phyloP scores from a whole-genome alignment of 2,113 vertebrate genomes.

The Daubentonia madagascariensis region DNA sequence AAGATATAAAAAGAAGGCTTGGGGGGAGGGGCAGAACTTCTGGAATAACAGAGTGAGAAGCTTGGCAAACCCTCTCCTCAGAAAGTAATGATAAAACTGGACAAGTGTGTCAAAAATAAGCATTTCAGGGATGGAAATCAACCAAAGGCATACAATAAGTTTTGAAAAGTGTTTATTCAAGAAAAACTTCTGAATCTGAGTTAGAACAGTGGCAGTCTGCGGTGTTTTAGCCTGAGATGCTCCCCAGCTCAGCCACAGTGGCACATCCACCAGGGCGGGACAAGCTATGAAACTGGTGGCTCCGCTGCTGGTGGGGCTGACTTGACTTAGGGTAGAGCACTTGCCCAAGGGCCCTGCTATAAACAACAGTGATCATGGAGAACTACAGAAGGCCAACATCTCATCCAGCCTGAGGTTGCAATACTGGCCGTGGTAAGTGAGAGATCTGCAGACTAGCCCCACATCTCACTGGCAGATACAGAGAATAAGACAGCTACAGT shows the following conservation, averaged over 20 bases:
- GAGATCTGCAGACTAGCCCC: background rate
- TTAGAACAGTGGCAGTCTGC: background rate
- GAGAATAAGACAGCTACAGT: background rate
- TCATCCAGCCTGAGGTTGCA: background rate
- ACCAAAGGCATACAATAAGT: background rate
- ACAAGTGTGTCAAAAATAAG: constrained; percentile 22
- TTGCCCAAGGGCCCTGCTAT: background rate
- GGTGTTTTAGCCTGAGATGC: background rate
- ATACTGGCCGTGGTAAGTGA: background rate
- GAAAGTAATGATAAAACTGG: constrained; percentile 29
- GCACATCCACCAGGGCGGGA: background rate
- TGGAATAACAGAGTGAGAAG: background rate
- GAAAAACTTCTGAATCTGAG: background rate
- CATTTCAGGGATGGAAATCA: background rate
- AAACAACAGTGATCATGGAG: background rate
- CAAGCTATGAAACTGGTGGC: background rate
- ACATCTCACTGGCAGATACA: background rate
- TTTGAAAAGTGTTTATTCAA: background rate
- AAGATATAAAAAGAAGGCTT: background rate
- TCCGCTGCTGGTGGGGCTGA: background rate
- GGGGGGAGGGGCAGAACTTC: background rate
- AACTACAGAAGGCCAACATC: background rate
- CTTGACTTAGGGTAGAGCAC: background rate
- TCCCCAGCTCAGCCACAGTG: background rate
- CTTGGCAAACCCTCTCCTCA: background rate